Evolutionary conservation across 2,797 vertebrate species (phyloP).

Genomic region (Buphagus erythrorhynchus): DNA sequence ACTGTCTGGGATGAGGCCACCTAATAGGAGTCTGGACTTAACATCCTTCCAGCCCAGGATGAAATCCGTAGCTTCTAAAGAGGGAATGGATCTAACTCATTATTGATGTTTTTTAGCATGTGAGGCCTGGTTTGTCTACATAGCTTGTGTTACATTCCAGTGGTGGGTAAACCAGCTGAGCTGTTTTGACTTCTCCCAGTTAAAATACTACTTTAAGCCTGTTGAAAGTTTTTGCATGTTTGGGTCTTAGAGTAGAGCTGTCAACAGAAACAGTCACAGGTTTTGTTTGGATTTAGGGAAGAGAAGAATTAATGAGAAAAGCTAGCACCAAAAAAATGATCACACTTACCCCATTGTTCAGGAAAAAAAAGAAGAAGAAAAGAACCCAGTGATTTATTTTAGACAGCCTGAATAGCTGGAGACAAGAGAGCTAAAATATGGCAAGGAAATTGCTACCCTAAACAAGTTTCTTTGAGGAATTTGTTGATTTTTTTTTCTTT

Average conservation of each 20-base stretch:
- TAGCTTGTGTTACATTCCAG: not conserved
- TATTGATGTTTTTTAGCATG: not conserved
- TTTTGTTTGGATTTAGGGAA: not conserved
- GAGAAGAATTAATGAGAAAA: not conserved
- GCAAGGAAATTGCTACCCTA: conserved; percentile 53
- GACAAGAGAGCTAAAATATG: conserved; percentile 51
- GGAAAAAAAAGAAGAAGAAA: not conserved
- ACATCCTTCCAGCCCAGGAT: not conserved
- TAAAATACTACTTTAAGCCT: not conserved
- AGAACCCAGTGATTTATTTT: conserved; percentile 25
- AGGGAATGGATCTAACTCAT: not conserved
- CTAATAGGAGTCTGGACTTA: conserved; percentile 9
- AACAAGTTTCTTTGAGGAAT: conserved; percentile 45
- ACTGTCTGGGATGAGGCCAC: conserved; percentile 21
- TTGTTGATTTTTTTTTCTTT: not conserved
- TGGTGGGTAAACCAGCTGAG: not conserved
- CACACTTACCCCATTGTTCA: not conserved
- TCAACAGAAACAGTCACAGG: not conserved
- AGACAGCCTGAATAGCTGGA: conserved; percentile 43
- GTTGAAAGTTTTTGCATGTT: not conserved
- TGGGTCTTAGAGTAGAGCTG: not conserved
- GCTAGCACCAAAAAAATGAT: not conserved
- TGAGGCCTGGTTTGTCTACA: not conserved
- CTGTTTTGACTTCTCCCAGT: not conserved
- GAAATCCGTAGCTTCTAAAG: not conserved